Percentiles rank a stretch among this genome's conserved stretches.
These are phyloP conservation scores for Aleiodes testaceus DNA, from an alignment of 2,888 invertebrate genomes.

Conservation along the genomic window DNA sequence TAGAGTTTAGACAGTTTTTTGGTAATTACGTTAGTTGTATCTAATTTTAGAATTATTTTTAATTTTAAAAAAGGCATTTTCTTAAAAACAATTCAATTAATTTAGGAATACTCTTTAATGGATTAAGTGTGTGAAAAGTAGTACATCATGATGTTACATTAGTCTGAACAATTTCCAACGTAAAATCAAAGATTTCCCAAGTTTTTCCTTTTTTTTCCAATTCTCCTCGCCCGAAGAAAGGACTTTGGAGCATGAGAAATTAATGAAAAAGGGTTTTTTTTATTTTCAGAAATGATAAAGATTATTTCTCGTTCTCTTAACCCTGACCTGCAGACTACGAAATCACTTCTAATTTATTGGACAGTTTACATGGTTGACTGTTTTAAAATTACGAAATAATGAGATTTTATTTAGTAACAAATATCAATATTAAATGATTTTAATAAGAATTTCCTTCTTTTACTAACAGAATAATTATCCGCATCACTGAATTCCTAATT, in stretches of 20 bases:
- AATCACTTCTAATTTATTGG: conserved; percentile 55
- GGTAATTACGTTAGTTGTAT: no score
- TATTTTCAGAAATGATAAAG: conserved; percentile 44
- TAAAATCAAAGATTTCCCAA: no score
- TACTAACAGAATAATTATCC: no score
- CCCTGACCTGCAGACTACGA: conserved; percentile 55
- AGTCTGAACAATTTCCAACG: background rate
- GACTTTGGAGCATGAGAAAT: no score
- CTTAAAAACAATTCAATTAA: conserved; percentile 15
- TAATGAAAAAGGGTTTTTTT: no score
- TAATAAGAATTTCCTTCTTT: background rate
- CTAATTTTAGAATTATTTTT: no score
- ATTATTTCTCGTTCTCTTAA: conserved; percentile 47
- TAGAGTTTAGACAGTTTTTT: no score
- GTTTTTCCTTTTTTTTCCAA: no score
- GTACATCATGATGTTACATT: conserved; percentile 4
- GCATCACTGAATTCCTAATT: no score
- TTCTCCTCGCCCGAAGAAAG: no score
- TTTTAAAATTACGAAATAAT: conserved; percentile 47
- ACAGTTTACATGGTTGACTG: conserved; percentile 31
- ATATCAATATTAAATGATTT: conserved; percentile 17
- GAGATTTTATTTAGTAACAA: conserved; percentile 40
- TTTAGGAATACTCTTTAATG: conserved; percentile 15
- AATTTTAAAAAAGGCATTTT: no score
- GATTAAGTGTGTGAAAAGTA: conserved; percentile 22